Evolutionary conservation across 2,797 vertebrate genomes (phyloP).

Genomic region (Gila robusta): DNA sequence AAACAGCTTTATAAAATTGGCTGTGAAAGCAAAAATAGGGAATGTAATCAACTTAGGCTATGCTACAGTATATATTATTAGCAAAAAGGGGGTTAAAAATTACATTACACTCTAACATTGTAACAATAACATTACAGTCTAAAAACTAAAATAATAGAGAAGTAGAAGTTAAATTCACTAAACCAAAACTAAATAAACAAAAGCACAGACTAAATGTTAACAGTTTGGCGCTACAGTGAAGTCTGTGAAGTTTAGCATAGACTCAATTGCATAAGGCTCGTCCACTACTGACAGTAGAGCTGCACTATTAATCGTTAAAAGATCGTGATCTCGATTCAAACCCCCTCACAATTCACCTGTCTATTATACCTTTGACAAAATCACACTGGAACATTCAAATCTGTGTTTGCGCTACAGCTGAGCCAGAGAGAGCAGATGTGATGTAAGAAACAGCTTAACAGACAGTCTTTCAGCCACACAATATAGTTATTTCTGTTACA

Average conservation of each 20-base stretch:
- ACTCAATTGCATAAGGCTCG: neutral
- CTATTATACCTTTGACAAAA: too few relatives aligned
- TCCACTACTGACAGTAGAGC: neutral
- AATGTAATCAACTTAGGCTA: neutral
- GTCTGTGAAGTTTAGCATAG: neutral
- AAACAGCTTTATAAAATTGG: neutral
- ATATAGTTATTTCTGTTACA: too few relatives aligned
- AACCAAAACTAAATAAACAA: neutral
- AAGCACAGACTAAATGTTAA: neutral
- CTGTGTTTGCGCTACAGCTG: too few relatives aligned
- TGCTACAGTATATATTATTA: neutral
- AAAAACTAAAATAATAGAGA: neutral
- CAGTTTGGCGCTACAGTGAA: neutral
- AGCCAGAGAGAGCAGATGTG: too few relatives aligned
- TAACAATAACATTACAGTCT: neutral
- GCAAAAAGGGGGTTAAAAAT: neutral
- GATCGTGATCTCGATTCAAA: too few relatives aligned
- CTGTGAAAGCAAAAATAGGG: neutral
- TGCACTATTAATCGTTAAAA: too few relatives aligned
- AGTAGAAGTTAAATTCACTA: neutral
- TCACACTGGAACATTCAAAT: too few relatives aligned
- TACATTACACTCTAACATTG: neutral
- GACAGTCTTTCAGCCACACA: too few relatives aligned
- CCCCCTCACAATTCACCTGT: too few relatives aligned
- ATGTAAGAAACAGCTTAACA: too few relatives aligned